These are phyloP conservation scores for Elegia similella DNA, from an alignment of 2,888 invertebrate genomes.

Conservation along the genomic window DNA sequence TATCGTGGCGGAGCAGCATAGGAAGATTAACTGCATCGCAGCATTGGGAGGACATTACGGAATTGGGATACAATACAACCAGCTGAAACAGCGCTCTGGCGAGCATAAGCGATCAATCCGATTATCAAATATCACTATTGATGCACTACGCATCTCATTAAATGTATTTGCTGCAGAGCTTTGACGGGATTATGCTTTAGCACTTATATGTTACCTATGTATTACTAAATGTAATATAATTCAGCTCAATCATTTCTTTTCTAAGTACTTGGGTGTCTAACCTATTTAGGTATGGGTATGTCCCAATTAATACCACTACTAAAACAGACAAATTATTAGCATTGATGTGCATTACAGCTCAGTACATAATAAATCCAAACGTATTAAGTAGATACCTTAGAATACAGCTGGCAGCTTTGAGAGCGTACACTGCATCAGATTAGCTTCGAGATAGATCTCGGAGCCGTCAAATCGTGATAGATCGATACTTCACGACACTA, in stretches of 20 bases:
- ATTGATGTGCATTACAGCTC: too few relatives aligned
- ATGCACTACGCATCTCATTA: constrained; percentile 9
- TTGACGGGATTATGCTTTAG: neutral
- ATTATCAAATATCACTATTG: constrained; percentile 25
- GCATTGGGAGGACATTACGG: constrained; percentile 38
- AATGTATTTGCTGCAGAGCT: constrained; percentile 4
- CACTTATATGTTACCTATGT: neutral
- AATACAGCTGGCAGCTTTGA: neutral
- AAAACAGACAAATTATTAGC: too few relatives aligned
- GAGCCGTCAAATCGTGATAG: constrained; percentile 25
- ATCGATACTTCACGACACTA: constrained; percentile 36
- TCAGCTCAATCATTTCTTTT: too few relatives aligned
- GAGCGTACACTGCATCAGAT: neutral
- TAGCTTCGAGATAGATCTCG: constrained; percentile 19
- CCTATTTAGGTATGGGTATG: too few relatives aligned
- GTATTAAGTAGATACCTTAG: neutral
- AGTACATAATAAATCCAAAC: neutral
- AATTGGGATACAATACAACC: constrained; percentile 28
- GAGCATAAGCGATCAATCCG: constrained; percentile 35
- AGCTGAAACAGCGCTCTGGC: constrained; percentile 23
- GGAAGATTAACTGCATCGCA: constrained; percentile 54
- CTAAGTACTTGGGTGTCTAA: too few relatives aligned
- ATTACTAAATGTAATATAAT: too few relatives aligned
- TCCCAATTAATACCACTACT: too few relatives aligned
- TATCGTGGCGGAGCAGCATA: constrained; percentile 46